Evolutionary conservation across 2,888 invertebrate genomes (phyloP), one percentile per base, ranked within the genome.

Genomic region (Therioaphis trifolii): DNA sequence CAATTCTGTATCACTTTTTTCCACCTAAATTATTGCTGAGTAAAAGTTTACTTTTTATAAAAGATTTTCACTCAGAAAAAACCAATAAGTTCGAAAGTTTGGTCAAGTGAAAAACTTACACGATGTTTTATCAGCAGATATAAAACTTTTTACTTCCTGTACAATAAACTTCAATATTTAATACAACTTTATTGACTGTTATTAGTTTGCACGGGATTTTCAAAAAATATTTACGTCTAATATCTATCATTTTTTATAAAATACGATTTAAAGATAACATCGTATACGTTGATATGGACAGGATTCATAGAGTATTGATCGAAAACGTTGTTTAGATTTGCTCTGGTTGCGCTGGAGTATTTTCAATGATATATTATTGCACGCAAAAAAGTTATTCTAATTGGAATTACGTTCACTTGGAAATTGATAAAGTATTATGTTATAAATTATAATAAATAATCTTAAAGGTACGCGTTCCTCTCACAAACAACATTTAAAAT

Each of bases 21-120:
- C 55, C 71, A 71, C 24, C 24, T 46, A 66, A 63, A 63, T 21
- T 29, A 21, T 29, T 63, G 46, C 29, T 49, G 46, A 29, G 14
- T 29, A 77, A 77, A 77, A 77, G 63, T 77, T 63, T 77, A 77
- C 49, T 77, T 21, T 77, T 46, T 76, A 43, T 76, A 77, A 77
- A 76, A 77, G 63, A 63, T 63, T 77, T 49, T 63, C 14, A 15
- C 46, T 66, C 4, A 2, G 21, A 66, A 77, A 74, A 74, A 74
- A 29, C 74, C 72, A 74, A 77, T 77, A 77, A 63, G 46, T 63
- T 77, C 14, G 29, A 77, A 77, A 63, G 46, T 77, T 77, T 49
- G 12, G 49, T 15, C 29, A 63, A 63, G 63, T 63, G 76, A 77
- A 77, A 76, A 63, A 77, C 63, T 49, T 77, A 66, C 66, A 77